Percentiles rank a stretch among this genome's conserved stretches.
phyloP scores from a whole-genome alignment of 2,888 invertebrate genomes.

The Stenodema calcarata region DNA sequence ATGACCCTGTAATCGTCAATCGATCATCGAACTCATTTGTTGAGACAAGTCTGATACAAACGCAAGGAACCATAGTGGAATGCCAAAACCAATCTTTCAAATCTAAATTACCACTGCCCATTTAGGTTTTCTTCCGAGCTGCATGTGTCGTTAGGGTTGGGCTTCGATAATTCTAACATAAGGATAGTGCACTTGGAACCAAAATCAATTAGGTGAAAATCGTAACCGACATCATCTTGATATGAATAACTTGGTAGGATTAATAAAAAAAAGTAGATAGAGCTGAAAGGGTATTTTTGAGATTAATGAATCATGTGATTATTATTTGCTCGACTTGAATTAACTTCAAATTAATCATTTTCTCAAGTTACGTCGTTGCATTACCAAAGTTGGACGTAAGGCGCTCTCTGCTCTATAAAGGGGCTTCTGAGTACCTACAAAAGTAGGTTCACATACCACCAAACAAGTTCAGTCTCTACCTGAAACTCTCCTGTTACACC shows the following conservation, averaged over 20 bases:
- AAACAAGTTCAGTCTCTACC: no score
- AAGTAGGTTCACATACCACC: no score
- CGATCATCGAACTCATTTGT: not conserved
- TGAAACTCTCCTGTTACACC: not conserved
- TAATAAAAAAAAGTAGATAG: not conserved
- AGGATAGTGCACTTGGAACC: constrained; percentile 28
- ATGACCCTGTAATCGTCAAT: no score
- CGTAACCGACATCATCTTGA: not conserved
- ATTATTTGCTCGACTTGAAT: no score
- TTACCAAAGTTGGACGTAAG: no score
- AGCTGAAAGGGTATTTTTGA: not conserved
- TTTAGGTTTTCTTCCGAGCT: no score
- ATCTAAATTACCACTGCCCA: not conserved
- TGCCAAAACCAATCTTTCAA: not conserved
- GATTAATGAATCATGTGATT: not conserved
- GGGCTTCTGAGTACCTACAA: no score
- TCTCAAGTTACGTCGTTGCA: not conserved
- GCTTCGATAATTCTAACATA: not conserved
- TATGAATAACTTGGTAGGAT: not conserved
- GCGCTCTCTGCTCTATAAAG: no score
- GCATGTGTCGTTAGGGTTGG: not conserved
- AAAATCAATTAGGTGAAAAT: constrained; percentile 27
- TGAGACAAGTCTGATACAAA: not conserved
- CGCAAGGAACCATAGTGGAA: not conserved
- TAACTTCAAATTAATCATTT: not conserved